These are phyloP conservation scores for Ectemnius lituratus DNA, from an alignment of 2,888 invertebrate genomes.

Conservation along the genomic window DNA sequence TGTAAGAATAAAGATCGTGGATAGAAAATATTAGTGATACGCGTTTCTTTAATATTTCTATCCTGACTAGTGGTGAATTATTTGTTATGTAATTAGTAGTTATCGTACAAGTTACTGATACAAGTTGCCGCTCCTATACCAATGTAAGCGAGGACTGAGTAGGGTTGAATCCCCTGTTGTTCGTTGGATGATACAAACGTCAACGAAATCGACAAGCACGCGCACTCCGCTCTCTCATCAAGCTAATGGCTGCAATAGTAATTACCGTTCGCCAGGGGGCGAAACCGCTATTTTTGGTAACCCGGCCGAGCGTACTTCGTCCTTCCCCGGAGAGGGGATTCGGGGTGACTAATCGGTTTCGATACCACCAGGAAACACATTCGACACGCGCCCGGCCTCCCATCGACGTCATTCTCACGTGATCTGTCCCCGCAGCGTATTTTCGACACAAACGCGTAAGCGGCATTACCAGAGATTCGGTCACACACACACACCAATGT, in stretches of 20 bases:
- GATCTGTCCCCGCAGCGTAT: background rate
- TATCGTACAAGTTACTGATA: no score
- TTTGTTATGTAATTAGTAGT: no score
- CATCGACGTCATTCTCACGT: background rate
- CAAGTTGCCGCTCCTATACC: background rate
- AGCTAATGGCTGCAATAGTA: slow-evolving; percentile 50
- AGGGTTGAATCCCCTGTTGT: slow-evolving; percentile 3
- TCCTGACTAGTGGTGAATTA: no score
- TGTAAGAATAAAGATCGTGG: no score
- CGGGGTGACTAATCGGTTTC: slow-evolving; percentile 22
- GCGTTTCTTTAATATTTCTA: no score
- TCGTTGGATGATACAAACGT: slow-evolving; percentile 35
- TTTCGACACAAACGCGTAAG: background rate
- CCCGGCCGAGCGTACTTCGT: slow-evolving; percentile 2
- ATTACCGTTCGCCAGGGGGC: slow-evolving; percentile 22
- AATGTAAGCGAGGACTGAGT: background rate
- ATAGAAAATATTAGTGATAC: no score
- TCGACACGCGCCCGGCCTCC: slow-evolving; percentile 3
- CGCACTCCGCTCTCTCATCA: slow-evolving; percentile 50
- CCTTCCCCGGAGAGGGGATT: background rate
- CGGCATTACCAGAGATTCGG: no score
- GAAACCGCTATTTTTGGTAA: slow-evolving; percentile 42
- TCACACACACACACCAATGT: no score
- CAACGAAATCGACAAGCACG: slow-evolving; percentile 26
- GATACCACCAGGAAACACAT: slow-evolving; percentile 18